Percentiles rank a stretch among this genome's conserved stretches.
Evolutionary conservation across 2,888 invertebrate species (phyloP).

Genomic region (Melanostoma scalare): DNA sequence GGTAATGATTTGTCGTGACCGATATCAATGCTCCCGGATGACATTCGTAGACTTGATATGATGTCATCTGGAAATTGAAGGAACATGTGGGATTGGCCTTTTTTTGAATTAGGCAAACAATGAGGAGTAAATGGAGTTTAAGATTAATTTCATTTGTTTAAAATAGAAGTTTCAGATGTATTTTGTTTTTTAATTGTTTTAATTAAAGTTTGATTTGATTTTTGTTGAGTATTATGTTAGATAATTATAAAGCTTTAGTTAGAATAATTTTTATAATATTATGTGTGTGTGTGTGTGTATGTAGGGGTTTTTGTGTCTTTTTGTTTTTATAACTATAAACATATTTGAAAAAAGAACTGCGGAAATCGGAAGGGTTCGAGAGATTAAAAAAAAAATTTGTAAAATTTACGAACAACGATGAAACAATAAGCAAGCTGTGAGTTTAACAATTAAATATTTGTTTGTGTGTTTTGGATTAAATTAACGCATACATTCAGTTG

Average conservation of each 20-base stretch:
- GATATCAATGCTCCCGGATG: conserved; percentile 64
- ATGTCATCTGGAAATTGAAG: conserved; percentile 73
- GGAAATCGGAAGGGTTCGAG: conserved; percentile 52
- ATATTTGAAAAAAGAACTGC: conserved; percentile 21
- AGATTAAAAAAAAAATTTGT: neutral
- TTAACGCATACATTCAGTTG: no score
- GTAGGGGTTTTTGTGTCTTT: neutral
- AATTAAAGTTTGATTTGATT: neutral
- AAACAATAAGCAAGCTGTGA: neutral
- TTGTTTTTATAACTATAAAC: neutral
- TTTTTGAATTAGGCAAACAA: conserved; percentile 68
- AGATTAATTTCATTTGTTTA: conserved; percentile 69
- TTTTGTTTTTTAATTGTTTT: conserved; percentile 32
- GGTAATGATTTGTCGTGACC: conserved; percentile 63
- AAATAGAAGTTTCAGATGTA: conserved; percentile 55
- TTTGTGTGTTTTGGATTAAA: no score
- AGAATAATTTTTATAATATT: conserved; percentile 7
- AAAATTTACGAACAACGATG: conserved; percentile 5
- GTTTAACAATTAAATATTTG: neutral
- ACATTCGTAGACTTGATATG: conserved; percentile 68
- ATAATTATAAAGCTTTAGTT: conserved; percentile 1
- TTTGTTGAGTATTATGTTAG: neutral
- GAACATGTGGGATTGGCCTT: conserved; percentile 72
- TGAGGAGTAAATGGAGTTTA: conserved; percentile 69
- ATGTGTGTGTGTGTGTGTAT: no score